Evolutionary conservation across 2,797 vertebrate genomes (phyloP).

Genomic region (Diceros bicornis): DNA sequence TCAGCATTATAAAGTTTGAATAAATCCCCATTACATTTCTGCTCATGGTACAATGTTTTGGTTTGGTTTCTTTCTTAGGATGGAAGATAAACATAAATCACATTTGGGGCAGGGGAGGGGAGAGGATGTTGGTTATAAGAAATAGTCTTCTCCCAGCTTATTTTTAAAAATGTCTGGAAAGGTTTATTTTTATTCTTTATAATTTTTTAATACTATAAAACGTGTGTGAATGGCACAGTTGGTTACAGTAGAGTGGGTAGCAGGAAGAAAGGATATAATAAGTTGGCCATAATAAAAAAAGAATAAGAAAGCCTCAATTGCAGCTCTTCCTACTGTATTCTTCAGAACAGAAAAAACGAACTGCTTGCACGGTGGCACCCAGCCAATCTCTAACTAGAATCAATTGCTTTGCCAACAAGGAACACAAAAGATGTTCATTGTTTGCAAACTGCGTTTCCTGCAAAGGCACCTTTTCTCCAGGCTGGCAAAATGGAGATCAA

Average conservation of each 20-base stretch:
- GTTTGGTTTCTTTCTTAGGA: slow-evolving; percentile 56
- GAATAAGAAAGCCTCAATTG: slow-evolving; percentile 70
- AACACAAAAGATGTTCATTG: slow-evolving; percentile 91
- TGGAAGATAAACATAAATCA: neutral
- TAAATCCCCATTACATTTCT: neutral
- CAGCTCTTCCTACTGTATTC: slow-evolving; percentile 84
- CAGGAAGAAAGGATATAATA: slow-evolving; percentile 78
- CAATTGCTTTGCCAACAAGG: slow-evolving; percentile 90
- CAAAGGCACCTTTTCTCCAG: slow-evolving; percentile 85
- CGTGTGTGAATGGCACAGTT: slow-evolving; percentile 66
- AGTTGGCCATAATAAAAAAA: slow-evolving; percentile 71
- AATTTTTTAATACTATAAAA: slow-evolving; percentile 57
- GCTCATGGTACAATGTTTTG: slow-evolving; percentile 41
- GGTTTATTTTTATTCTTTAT: slow-evolving; percentile 61
- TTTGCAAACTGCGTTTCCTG: slow-evolving; percentile 89
- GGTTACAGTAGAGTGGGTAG: slow-evolving; percentile 66
- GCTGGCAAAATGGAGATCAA: slow-evolving; percentile 83
- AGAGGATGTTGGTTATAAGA: slow-evolving; percentile 71
- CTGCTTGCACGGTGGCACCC: slow-evolving; percentile 86
- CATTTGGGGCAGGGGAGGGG: neutral
- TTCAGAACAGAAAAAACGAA: slow-evolving; percentile 87
- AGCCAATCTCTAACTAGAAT: slow-evolving; percentile 90
- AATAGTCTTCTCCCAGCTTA: slow-evolving; percentile 66
- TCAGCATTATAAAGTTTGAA: neutral
- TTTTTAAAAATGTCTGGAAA: neutral